A percentile compares a stretch with the other conserved stretches of the same genome.
phyloP scores from a whole-genome alignment of 2,113 vertebrate genomes.

The Abramis brama region DNA sequence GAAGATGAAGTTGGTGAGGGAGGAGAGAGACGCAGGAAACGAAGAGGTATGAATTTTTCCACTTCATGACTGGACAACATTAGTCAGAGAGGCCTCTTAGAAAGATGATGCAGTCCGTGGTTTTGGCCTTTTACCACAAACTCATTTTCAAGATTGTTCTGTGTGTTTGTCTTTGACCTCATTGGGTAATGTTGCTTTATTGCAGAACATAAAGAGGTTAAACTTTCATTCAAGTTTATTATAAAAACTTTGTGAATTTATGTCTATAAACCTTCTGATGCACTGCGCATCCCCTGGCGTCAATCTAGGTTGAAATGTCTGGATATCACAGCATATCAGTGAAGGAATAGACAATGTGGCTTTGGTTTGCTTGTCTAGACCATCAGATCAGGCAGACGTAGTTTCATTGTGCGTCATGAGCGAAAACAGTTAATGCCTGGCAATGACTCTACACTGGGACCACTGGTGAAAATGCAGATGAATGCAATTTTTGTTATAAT shows the following conservation, averaged over 20 bases:
- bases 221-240: neutral
- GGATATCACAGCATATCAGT: neutral
- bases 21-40: slow-evolving; percentile 87
- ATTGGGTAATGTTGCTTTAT: neutral
- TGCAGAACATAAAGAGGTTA: neutral
- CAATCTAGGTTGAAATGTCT: neutral
- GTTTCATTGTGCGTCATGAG: slow-evolving; percentile 13
- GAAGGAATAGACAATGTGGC: neutral
- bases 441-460: neutral
- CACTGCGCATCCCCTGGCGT: neutral
- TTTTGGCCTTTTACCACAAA: neutral
- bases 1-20: slow-evolving; percentile 86
- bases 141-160: neutral
- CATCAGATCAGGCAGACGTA: neutral
- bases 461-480: neutral
- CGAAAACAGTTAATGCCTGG: neutral
- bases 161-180: neutral
- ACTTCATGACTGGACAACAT: neutral
- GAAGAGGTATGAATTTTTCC: slow-evolving; percentile 77
- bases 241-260: neutral
- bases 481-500: neutral
- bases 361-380: slow-evolving; percentile 26
- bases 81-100: neutral
- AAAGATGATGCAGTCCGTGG: neutral
- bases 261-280: neutral